These are phyloP conservation scores for Hyperoplus immaculatus DNA, from an alignment of 2,797 vertebrate genomes.

Conservation along the genomic window DNA sequence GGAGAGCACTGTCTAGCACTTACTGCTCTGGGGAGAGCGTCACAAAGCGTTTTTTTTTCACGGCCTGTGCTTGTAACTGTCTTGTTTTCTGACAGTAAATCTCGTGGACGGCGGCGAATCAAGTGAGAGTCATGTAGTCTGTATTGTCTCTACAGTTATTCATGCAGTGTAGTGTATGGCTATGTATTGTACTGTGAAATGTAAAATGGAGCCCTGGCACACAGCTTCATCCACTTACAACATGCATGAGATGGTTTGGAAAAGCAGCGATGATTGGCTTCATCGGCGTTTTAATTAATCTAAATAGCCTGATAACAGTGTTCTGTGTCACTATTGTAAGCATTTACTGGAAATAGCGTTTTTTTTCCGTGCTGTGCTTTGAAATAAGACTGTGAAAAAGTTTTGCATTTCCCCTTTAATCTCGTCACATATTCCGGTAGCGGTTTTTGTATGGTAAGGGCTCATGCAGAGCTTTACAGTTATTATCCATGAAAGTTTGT, in stretches of 20 bases:
- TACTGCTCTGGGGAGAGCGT: conserved; percentile 64
- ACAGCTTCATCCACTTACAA: conserved; percentile 45
- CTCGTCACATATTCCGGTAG: background rate
- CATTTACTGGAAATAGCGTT: background rate
- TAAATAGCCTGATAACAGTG: background rate
- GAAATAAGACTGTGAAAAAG: background rate
- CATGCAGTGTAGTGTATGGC: conserved; percentile 54
- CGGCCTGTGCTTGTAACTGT: conserved; percentile 48
- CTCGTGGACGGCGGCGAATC: conserved; percentile 25
- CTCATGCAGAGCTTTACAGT: background rate
- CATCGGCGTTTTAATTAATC: conserved; percentile 36
- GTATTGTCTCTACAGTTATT: conserved; percentile 58
- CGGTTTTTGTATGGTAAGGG: background rate
- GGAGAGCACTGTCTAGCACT: conserved; percentile 53
- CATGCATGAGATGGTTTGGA: conserved; percentile 42
- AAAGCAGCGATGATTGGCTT: conserved; percentile 38
- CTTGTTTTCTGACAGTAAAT: conserved; percentile 59
- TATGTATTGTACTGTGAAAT: conserved; percentile 45
- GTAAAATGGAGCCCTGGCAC: conserved; percentile 40
- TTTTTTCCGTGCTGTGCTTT: background rate
- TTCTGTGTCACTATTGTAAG: conserved; percentile 20
- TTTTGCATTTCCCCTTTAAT: background rate
- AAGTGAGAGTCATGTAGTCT: conserved; percentile 36
- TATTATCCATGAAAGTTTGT: background rate
- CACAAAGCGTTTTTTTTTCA: conserved; percentile 61